These are phyloP conservation scores for Harlomillsia oculata DNA, from an alignment of 1,140 invertebrate genomes.

Conservation along the genomic window DNA sequence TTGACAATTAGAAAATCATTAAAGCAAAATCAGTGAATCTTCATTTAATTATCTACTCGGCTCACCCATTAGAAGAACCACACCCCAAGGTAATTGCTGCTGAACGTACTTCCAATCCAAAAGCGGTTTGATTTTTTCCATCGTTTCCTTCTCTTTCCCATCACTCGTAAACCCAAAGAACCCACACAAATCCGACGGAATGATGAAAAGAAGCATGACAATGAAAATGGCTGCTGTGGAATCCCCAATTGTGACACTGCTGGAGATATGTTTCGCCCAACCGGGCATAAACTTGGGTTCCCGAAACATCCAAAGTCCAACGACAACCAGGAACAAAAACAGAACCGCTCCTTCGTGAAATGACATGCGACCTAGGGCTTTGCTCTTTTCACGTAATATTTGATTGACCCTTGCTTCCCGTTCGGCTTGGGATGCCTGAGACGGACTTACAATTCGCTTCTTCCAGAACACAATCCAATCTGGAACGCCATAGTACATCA, in stretches of 20 bases:
- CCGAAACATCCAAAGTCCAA: slow-evolving; percentile 79
- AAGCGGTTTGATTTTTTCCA: slow-evolving; percentile 41
- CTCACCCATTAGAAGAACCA: slow-evolving; percentile 30
- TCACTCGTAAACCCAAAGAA: slow-evolving; percentile 2
- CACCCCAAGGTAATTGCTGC: slow-evolving; percentile 65
- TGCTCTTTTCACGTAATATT: slow-evolving; percentile 58
- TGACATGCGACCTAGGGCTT: slow-evolving; percentile 63
- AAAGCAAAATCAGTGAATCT: not conserved
- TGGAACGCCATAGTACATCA: slow-evolving; percentile 58
- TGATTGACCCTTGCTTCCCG: slow-evolving; percentile 37
- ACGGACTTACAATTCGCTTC: not conserved
- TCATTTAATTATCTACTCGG: not conserved
- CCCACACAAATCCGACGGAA: slow-evolving; percentile 56
- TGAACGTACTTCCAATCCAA: slow-evolving; percentile 73
- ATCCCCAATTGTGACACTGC: slow-evolving; percentile 40
- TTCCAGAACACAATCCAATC: slow-evolving; percentile 11
- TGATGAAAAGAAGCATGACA: slow-evolving; percentile 65
- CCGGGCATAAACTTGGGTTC: slow-evolving; percentile 71
- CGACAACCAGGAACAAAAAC: slow-evolving; percentile 62
- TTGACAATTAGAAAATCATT: slow-evolving; percentile 10
- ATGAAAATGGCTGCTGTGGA: slow-evolving; percentile 62
- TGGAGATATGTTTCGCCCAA: slow-evolving; percentile 59
- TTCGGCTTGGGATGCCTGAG: not conserved
- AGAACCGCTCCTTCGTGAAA: slow-evolving; percentile 71
- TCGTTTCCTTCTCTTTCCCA: not conserved